These are phyloP conservation scores for Dasyurus viverrinus DNA, from an alignment of 2,113 vertebrate species.

Conservation along the genomic window DNA sequence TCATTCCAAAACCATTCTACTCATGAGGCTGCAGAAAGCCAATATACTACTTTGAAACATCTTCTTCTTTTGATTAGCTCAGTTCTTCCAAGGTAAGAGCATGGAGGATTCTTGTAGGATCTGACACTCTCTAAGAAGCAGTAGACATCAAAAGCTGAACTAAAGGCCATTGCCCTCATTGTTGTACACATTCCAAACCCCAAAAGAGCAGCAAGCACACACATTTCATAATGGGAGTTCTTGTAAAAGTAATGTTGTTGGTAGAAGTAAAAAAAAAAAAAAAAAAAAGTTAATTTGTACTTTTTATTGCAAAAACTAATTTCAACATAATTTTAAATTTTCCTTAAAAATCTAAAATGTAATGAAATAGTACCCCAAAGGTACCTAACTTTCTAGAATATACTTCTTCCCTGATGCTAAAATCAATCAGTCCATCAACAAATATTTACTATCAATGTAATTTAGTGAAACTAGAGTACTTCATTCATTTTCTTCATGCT, in stretches of 20 bases:
- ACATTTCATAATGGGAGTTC: conserved; percentile 12
- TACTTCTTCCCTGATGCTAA: not conserved
- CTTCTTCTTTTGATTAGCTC: conserved; percentile 70
- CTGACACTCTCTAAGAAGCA: not conserved
- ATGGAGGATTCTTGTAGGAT: conserved; percentile 4
- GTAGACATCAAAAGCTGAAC: conserved; percentile 26
- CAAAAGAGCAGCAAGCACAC: conserved; percentile 1
- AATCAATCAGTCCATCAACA: not conserved
- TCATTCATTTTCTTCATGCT: not conserved
- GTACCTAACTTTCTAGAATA: not conserved
- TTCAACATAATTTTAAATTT: not conserved
- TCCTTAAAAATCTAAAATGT: not conserved
- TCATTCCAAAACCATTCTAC: conserved; percentile 65
- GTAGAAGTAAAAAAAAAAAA: not conserved
- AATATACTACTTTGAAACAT: conserved; percentile 67
- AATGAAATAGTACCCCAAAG: not conserved
- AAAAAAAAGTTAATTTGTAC: not conserved
- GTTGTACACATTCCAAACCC: conserved; percentile 15
- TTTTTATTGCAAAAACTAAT: not conserved
- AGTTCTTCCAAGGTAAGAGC: conserved; percentile 55
- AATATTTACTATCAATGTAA: not conserved
- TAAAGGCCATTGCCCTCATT: conserved; percentile 11
- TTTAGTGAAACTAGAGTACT: not conserved
- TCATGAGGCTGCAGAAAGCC: conserved; percentile 73
- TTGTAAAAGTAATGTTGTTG: not conserved